Percentiles rank a stretch among this genome's conserved stretches.
Conservation (phyloP, 1,140 invertebrate genomes). For the Zaprionus tsacasi region DNA sequence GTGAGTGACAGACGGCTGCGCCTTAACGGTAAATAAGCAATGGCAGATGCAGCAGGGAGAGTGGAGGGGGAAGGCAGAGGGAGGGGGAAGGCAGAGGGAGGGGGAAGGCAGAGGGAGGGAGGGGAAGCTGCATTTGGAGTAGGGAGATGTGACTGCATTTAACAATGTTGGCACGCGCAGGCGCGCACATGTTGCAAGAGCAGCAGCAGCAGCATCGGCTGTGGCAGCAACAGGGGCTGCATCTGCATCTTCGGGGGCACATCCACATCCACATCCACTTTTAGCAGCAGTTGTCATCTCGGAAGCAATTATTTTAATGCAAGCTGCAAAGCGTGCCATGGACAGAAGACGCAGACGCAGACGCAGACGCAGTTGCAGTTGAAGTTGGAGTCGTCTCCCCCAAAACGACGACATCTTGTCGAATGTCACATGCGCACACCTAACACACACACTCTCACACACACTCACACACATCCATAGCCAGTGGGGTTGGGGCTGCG, state of each 20-base stretch:
- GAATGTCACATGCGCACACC: constrained; percentile 40
- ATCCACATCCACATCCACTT: constrained; percentile 51
- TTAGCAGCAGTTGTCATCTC: constrained; percentile 78
- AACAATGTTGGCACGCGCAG: constrained; percentile 78
- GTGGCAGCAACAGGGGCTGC: constrained; percentile 21
- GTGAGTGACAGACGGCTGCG: constrained; percentile 71
- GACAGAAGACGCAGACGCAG: constrained; percentile 27
- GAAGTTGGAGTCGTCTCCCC: neutral
- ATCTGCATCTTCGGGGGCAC: neutral
- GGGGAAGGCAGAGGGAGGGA: neutral
- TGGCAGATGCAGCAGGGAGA: constrained; percentile 31
- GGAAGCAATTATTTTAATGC: constrained; percentile 83
- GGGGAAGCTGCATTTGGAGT: neutral
- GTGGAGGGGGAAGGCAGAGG: neutral
- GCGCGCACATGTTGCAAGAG: constrained; percentile 74
- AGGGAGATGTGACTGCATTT: constrained; percentile 49
- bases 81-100: neutral
- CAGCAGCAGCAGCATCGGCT: constrained; percentile 1
- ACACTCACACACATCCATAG: neutral
- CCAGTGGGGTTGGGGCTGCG: neutral
- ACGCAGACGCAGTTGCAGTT: constrained; percentile 27
- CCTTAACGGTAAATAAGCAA: constrained; percentile 79
- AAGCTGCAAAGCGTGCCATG: constrained; percentile 55
- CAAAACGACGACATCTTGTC: constrained; percentile 43
- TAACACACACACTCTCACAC: neutral